Base-by-base conservation (phyloP, 2,888 invertebrate genomes). In the Aleiodes leptofemur region DNA sequence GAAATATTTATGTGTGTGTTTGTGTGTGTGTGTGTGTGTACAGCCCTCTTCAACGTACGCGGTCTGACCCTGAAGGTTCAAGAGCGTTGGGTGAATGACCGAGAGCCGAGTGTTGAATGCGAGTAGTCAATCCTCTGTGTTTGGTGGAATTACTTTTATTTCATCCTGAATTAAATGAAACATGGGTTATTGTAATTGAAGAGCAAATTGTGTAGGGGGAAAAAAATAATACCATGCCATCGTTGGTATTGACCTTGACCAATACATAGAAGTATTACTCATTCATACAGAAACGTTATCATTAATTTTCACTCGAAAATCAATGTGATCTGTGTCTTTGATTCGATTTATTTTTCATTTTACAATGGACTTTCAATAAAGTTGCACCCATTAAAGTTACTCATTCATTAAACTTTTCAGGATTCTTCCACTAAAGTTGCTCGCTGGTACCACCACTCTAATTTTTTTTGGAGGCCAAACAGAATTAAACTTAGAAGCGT, bases 1-100 rank as follows among this genome's bases (percentile, higher is more conserved):
- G 43, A 16, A 31, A 13, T 48, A 72, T 59, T 13, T 51, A 38
- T 14, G 38, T 71, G 16, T 48, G 53, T 38, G 16, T 51, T 34
- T 14, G 38, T 71, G 16, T 48, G 53, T 38, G 23, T n/a, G 16
- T 51, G 50, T 14, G 38, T 71, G 16, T 48, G 53, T 38, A 43
- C 59, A 72, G 69, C 71, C 53, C 68, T 74, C 73, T 69, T 76
- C 73, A 75, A 77, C 66, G 75, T 79, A 81, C 79, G 82, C 83
- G 9, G 69, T 72, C 68, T 85, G 87, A 87, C 87, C 87, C 87
- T 87, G 87, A 87, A 86, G 85, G 87, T 87, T 87, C 87, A 87
- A 87, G 87, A 86, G 84, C 87, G 82, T 76, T 80, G 85, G 87
- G 84, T 87, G 84, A 87, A 87, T 81, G 87, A 77, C 86, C 87